phyloP scores from a whole-genome alignment of 2,113 vertebrate genomes.

The Ammospiza caudacuta region DNA sequence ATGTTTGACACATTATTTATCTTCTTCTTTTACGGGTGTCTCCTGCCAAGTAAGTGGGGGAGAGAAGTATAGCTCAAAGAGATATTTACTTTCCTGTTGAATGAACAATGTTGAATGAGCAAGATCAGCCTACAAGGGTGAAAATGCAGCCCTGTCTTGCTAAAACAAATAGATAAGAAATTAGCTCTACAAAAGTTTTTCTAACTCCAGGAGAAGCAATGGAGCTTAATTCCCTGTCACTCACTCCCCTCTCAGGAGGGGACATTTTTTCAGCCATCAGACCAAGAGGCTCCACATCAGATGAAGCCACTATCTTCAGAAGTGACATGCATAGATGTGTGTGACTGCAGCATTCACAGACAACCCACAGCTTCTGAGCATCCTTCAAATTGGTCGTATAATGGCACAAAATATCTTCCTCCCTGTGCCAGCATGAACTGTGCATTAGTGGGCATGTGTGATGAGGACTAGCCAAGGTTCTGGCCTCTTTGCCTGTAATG shows the following conservation, averaged over 20 bases:
- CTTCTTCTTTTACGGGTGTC: constrained; percentile 65
- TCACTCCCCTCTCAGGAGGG: background rate
- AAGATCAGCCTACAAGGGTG: constrained; percentile 58
- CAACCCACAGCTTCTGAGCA: background rate
- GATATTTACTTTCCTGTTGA: constrained; percentile 65
- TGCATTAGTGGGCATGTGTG: background rate
- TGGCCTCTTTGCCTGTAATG: background rate
- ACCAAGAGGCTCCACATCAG: background rate
- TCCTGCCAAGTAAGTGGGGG: constrained; percentile 59
- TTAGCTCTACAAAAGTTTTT: constrained; percentile 50
- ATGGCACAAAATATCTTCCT: background rate
- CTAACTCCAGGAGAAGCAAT: constrained; percentile 17
- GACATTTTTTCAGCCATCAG: background rate
- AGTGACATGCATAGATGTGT: background rate
- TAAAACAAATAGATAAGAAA: constrained; percentile 55
- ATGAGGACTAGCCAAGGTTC: background rate
- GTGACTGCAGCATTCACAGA: background rate
- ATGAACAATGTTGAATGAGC: constrained; percentile 62
- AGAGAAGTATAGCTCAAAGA: constrained; percentile 52
- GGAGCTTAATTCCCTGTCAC: constrained; percentile 35
- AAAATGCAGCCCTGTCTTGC: constrained; percentile 20
- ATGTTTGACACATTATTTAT: constrained; percentile 72
- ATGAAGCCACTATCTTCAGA: background rate
- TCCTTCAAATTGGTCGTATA: background rate
- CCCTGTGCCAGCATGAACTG: background rate